These are phyloP conservation scores for Parazoanthus darwini DNA, from an alignment of 92 coral and sea anemone species.

Conservation along the genomic window DNA sequence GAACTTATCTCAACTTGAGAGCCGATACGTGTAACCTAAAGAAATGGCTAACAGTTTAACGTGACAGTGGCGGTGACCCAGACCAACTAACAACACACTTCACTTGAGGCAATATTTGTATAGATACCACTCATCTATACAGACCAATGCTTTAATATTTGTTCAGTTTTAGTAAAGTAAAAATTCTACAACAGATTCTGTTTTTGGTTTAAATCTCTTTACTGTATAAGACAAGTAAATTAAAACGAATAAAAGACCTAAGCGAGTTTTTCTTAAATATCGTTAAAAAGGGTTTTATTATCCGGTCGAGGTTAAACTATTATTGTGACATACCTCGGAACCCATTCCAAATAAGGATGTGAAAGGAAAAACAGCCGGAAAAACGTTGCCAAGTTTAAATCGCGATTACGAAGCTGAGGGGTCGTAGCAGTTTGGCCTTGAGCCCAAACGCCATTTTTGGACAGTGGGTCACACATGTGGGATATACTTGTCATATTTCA, in stretches of 20 bases:
- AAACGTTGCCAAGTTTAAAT: not conserved
- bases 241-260: no score
- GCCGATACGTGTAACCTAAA: not conserved
- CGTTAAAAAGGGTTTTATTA: no score
- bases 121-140: not conserved
- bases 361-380: constrained; percentile 21
- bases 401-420: no score
- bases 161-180: no score
- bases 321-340: not conserved
- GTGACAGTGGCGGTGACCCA: not conserved
- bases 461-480: not conserved
- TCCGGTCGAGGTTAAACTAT: not conserved
- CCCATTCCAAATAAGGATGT: constrained; percentile 28
- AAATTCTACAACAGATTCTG: not conserved
- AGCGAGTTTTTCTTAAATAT: no score
- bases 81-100: not conserved
- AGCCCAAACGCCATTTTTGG: constrained; percentile 17
- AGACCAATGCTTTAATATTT: not conserved
- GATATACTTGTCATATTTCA: constrained; percentile 10
- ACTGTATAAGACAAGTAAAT: no score
- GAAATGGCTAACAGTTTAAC: not conserved
- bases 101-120: not conserved
- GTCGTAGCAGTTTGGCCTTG: not conserved
- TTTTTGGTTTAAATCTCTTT: no score
- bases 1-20: not conserved